A percentile compares a stretch with the other conserved stretches of the same genome.
Conservation (phyloP, 2,888 invertebrate genomes). For the Hirtodrosophila trivittata region DNA sequence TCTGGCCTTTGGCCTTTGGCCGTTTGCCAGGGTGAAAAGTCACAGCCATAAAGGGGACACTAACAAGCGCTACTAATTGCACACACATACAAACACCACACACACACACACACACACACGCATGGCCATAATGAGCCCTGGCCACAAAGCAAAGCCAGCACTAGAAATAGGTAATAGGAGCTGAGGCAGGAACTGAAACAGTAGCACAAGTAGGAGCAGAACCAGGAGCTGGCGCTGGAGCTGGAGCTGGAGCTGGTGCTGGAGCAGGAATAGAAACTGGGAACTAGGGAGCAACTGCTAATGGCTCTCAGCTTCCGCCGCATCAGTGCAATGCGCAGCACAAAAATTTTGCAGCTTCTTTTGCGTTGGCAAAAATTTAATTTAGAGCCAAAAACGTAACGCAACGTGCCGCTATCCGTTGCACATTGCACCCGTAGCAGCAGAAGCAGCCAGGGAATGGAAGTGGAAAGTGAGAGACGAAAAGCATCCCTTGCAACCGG, state of each 20-base stretch:
- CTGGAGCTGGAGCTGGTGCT: too few relatives aligned
- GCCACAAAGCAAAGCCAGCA: conserved; percentile 75
- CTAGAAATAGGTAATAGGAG: conserved; percentile 33
- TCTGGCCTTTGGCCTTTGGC: conserved; percentile 67
- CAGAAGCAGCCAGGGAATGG: not conserved
- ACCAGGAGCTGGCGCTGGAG: conserved; percentile 15
- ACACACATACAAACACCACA: conserved; percentile 27
- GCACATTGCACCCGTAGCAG: conserved; percentile 45
- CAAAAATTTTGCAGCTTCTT: conserved; percentile 79
- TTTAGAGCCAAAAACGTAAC: conserved; percentile 80
- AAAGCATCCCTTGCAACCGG: conserved; percentile 20
- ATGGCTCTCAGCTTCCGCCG: conserved; percentile 75
- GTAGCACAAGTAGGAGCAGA: not conserved
- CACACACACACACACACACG: conserved; percentile 20
- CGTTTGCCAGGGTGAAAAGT: conserved; percentile 56
- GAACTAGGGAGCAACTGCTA: conserved; percentile 51
- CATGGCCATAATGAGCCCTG: conserved; percentile 71
- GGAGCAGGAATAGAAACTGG: conserved; percentile 4
- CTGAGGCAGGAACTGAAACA: conserved; percentile 2
- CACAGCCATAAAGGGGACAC: conserved; percentile 35
- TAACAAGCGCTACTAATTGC: conserved; percentile 77
- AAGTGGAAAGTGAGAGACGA: not conserved
- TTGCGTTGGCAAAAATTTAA: conserved; percentile 80
- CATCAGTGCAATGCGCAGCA: conserved; percentile 77
- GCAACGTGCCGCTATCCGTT: conserved; percentile 57